A percentile compares a stretch with the other conserved stretches of the same genome.
These are phyloP conservation scores for Agonopterix alstromeriana DNA, from an alignment of 2,888 invertebrate genomes.

Conservation along the genomic window DNA sequence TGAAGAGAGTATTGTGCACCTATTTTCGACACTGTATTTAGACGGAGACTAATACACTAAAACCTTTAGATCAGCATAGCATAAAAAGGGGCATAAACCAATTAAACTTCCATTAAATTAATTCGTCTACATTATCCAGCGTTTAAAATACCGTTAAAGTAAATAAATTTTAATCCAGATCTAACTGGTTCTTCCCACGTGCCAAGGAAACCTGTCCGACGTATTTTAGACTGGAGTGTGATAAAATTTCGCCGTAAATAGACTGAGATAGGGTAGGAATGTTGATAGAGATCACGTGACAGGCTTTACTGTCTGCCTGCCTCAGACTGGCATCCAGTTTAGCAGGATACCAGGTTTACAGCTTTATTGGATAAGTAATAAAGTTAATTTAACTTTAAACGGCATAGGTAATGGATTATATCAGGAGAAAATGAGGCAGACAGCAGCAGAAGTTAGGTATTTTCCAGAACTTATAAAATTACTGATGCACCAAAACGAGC, in stretches of 20 bases:
- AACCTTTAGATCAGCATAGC: no score
- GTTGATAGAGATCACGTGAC: constrained; percentile 40
- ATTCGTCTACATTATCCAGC: background rate
- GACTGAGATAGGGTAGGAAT: constrained; percentile 37
- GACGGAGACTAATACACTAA: no score
- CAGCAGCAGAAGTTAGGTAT: no score
- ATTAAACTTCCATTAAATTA: background rate
- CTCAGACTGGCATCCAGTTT: constrained; percentile 8
- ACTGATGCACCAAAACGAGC: no score
- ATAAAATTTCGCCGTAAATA: constrained; percentile 48
- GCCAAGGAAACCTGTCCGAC: constrained; percentile 24
- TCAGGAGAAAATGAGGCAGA: no score
- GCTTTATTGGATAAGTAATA: no score
- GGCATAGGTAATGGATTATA: no score
- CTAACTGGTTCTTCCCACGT: constrained; percentile 31
- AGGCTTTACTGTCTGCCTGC: constrained; percentile 31
- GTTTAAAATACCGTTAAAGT: background rate
- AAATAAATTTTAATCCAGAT: constrained; percentile 13
- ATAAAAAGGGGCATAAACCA: background rate
- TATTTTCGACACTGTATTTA: no score
- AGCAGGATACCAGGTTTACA: no score
- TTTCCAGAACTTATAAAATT: no score
- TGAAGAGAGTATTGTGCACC: no score
- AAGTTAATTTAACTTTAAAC: no score
- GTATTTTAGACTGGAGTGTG: constrained; percentile 25